A percentile compares a stretch with the other conserved stretches of the same genome.
Conservation (phyloP, 2,797 vertebrate genomes). For the Myoxocephalus aenaeus region DNA sequence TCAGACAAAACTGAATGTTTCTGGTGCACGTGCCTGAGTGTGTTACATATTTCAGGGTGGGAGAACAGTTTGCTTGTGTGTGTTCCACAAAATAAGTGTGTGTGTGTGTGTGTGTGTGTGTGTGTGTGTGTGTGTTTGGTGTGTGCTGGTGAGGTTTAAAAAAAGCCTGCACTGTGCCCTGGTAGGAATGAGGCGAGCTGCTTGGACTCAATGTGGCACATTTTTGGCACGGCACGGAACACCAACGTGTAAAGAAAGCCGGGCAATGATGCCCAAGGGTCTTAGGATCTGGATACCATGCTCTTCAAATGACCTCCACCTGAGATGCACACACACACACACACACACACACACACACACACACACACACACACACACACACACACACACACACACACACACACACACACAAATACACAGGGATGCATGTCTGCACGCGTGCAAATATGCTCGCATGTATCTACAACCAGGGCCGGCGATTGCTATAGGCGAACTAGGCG, state of each 20-base stretch:
- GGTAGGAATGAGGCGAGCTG: conserved; percentile 48
- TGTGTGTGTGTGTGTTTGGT: not conserved
- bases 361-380: no score
- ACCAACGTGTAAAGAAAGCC: conserved; percentile 47
- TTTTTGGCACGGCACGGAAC: conserved; percentile 38
- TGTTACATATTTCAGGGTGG: not conserved
- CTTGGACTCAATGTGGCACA: conserved; percentile 21
- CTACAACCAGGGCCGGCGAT: no score
- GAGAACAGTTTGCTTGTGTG: conserved; percentile 15
- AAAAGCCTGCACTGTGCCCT: conserved; percentile 26
- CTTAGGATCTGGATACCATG: conserved; percentile 41
- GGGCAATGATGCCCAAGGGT: conserved; percentile 13
- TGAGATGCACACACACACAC: conserved; percentile 11
- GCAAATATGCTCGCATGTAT: conserved; percentile 36
- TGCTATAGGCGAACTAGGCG: no score
- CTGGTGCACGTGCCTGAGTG: not conserved
- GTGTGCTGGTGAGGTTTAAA: conserved; percentile 23
- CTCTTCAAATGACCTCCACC: conserved; percentile 66
- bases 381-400: not conserved
- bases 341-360: no score
- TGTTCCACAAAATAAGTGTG: not conserved
- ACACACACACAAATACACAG: not conserved
- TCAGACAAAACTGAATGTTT: conserved; percentile 53
- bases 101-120: conserved; percentile 1
- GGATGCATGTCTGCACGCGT: conserved; percentile 16